Percentiles rank a stretch among this genome's conserved stretches.
These are phyloP conservation scores for Acanthosepion pharaonis DNA, from an alignment of 2,888 invertebrate species.

Conservation along the genomic window DNA sequence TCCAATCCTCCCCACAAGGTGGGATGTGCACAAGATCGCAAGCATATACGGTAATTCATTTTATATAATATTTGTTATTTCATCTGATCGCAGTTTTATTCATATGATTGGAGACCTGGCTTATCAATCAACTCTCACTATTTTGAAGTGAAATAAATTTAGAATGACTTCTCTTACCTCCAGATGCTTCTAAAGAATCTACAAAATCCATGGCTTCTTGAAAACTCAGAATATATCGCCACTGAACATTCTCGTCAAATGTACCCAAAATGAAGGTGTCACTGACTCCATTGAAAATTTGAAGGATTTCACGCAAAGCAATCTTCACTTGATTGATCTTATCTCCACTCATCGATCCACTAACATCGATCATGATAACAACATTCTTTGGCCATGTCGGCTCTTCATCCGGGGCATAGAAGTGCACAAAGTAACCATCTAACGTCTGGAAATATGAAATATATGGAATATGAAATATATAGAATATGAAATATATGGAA, in stretches of 20 bases:
- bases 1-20: no score
- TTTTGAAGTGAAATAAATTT: no score
- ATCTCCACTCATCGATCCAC: constrained; percentile 83
- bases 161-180: not conserved
- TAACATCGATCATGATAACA: constrained; percentile 84
- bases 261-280: constrained; percentile 83
- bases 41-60: no score
- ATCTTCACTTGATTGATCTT: constrained; percentile 81
- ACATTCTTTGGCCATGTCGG: constrained; percentile 78
- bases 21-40: no score
- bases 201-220: not conserved
- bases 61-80: no score
- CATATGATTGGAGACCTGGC: no score
- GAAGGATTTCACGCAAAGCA: constrained; percentile 82
- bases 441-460: not conserved
- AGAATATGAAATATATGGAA: no score
- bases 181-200: not conserved
- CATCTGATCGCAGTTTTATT: no score
- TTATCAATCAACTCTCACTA: no score
- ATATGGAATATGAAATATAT: not conserved
- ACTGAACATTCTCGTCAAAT: constrained; percentile 73
- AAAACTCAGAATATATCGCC: not conserved
- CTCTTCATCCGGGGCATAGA: constrained; percentile 57
- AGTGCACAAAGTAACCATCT: constrained; percentile 60
- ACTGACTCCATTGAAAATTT: constrained; percentile 77